phyloP scores from a whole-genome alignment of 2,113 vertebrate species.

The Phodopus roborovskii region DNA sequence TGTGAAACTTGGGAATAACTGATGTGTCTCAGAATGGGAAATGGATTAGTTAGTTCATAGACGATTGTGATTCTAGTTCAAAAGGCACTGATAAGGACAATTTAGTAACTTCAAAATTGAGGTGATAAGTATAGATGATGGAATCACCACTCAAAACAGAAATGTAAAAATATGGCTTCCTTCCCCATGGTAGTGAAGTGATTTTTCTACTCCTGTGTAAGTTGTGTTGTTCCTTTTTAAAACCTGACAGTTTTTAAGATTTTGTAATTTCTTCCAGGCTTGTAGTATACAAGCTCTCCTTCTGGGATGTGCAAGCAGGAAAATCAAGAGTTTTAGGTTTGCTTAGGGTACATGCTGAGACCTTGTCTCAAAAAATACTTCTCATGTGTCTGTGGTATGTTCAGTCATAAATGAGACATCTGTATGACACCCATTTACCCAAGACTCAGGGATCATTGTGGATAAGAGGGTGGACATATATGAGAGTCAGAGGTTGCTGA shows the following conservation, averaged over 20 bases:
- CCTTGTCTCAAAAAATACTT: background rate
- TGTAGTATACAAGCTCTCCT: background rate
- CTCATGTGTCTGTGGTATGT: background rate
- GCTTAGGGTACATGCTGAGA: background rate
- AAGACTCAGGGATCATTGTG: background rate
- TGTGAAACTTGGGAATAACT: conserved; percentile 22
- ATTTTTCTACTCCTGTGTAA: background rate
- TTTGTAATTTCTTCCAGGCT: conserved; percentile 8
- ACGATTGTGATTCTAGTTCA: background rate
- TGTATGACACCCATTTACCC: too few species aligned
- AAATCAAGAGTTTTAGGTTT: background rate
- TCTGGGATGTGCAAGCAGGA: background rate
- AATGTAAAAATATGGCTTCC: background rate
- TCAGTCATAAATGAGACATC: background rate
- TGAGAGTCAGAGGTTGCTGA: background rate
- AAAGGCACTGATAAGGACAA: conserved; percentile 16
- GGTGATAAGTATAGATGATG: background rate
- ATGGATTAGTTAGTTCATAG: background rate
- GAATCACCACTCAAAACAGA: background rate
- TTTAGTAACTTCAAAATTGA: conserved; percentile 39
- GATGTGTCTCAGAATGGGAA: conserved; percentile 7
- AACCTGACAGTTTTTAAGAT: background rate
- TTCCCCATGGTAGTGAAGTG: background rate
- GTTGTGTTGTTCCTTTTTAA: conserved; percentile 30
- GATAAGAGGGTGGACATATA: background rate